These are phyloP conservation scores for Orientallactaga bullata DNA, from an alignment of 2,113 vertebrate genomes.

Conservation along the genomic window DNA sequence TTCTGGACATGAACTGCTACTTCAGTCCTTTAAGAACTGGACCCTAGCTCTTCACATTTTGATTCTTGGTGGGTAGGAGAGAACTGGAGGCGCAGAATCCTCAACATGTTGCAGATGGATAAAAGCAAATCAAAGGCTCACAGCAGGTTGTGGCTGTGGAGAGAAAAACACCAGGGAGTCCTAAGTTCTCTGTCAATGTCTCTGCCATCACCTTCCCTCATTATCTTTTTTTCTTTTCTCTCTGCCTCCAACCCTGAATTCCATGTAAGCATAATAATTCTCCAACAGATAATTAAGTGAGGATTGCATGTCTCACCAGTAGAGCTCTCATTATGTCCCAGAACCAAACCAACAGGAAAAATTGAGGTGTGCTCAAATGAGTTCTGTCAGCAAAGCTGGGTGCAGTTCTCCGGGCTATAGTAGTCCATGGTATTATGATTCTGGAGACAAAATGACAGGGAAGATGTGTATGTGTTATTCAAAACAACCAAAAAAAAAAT, in stretches of 20 bases:
- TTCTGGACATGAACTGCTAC: not conserved
- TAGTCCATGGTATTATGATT: not conserved
- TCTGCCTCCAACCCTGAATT: not conserved
- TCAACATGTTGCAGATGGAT: not conserved
- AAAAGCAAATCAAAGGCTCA: not conserved
- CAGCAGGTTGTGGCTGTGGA: not conserved
- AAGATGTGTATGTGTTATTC: not conserved
- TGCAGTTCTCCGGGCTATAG: slow-evolving; percentile 10
- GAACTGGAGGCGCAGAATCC: not conserved
- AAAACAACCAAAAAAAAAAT: not conserved
- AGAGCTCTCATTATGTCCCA: not conserved
- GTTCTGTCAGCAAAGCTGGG: slow-evolving; percentile 2
- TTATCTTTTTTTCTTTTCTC: not conserved
- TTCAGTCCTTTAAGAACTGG: not conserved
- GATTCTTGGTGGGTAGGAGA: not conserved
- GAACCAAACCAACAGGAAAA: slow-evolving; percentile 7
- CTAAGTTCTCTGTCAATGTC: not conserved
- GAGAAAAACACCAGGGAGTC: not conserved
- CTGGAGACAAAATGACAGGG: not conserved
- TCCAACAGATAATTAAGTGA: not conserved
- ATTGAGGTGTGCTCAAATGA: slow-evolving; percentile 1
- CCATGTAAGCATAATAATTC: not conserved
- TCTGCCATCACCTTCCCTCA: not conserved
- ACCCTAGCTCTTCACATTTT: not conserved
- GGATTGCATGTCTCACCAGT: not conserved